Evolutionary conservation across 1,140 invertebrate genomes (phyloP), one percentile per base, ranked within the genome.

Genomic region (Magallana ariakensis): DNA sequence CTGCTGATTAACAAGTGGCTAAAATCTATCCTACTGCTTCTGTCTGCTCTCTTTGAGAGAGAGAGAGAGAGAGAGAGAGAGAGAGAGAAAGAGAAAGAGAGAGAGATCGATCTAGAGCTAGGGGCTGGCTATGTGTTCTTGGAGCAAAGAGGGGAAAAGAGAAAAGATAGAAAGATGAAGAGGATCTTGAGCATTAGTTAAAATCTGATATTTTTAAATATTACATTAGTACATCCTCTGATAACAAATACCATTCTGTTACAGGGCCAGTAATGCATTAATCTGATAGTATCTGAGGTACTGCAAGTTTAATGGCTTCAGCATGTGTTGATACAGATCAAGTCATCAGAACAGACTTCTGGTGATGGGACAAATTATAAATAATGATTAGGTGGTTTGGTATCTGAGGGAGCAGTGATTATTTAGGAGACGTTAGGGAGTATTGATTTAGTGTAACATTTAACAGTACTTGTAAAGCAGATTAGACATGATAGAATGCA

Each of bases 341-440:
- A 33, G 33, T 4, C 33, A 33, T 33, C 33, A 33, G 33, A 33
- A 33, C 33, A 33, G 4, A 33, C 33, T 1, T 33, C 33, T 33
- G 0, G 33, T 33, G 33, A 33, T 33, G 33, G 33, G 33, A 33
- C 33, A 33, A 33, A 33, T 33, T 33, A 33, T 33, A 33, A 33
- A 33, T 33, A 33, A 33, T 33, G 33, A 33, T 33, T 33, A 33
- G 33, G 33, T 4, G 1, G 33, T 10, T 11, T 10, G 33, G 66
- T 70, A 70, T 70, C 66, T 70, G 66, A 70, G 66, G 66, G 66
- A 70, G 66, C 66, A 70, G 66, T 26, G 9, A 70, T 70, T 70
- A 70, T 26, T 70, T 70, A 0, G 10, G 58, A 62, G 58, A 33
- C 15, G 16, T 15, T 16, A 13, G 66, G 66, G 22, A 70, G 66